Evolutionary conservation across 2,113 vertebrate genomes (phyloP), one percentile per base, ranked within the genome.

Genomic region (Megaceryle maxima): DNA sequence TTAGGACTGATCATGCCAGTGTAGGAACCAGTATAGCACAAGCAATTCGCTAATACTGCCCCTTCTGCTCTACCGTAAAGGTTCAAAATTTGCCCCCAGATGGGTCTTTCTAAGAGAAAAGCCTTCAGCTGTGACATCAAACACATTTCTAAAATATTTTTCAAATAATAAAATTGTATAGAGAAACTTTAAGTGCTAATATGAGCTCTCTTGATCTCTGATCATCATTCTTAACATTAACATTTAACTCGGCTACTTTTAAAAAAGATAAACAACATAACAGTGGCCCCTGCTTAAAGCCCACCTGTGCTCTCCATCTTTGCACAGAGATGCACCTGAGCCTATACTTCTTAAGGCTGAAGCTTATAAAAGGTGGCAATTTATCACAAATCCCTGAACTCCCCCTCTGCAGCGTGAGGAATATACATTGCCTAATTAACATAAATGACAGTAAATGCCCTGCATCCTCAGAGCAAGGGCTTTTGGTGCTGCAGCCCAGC

Each of bases 41-140:
- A 80, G 88, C 83, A 94, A 94, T 96, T 91, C 96, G 77, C 41
- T 92, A 85, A 92, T 79, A 64, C 11, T 66, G 67, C 37, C 66
- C 94, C 92, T 92, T 88, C 92, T 95, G 92, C 80, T 96, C 62
- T 41, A 5, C 39, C 73, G 59, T 53, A 73, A 33, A 92, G 25
- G 74, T 66, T 94, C 5, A 2, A 50, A 84, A 89, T 79, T 76
- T 73, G 55, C 50, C 91, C 88, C 74, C 83, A 94, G 70, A 85
- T 92, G 81, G 88, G 75, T 56, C 66, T 83, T 94, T 83, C 68
- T 9, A 51, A 80, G 51, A 33, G 11, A 81, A 95, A 91, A 67
- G 17, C 64, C 63, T 77, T 86, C 78, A 72, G 37, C 66, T 84
- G 56, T 86, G 78, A 83, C 85, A 86, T 14, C 37, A 84, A 79